These are phyloP conservation scores for Apeira syringaria DNA, from an alignment of 2,888 invertebrate species.

Conservation along the genomic window DNA sequence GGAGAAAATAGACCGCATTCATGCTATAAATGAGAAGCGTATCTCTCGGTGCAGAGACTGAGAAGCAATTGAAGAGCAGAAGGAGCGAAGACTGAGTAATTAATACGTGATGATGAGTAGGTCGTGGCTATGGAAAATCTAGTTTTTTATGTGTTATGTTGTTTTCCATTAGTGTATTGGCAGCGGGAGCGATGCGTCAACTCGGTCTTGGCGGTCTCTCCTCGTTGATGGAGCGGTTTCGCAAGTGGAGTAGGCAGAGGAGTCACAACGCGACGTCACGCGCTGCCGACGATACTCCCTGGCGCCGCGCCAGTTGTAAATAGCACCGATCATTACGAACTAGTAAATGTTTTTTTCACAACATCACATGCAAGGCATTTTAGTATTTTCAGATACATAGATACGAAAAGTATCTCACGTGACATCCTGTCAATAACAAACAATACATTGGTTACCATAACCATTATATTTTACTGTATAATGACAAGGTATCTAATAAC, in stretches of 20 bases:
- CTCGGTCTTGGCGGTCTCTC: slow-evolving; percentile 37
- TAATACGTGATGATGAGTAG: slow-evolving; percentile 23
- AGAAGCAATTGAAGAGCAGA: slow-evolving; percentile 17
- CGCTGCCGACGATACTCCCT: slow-evolving; percentile 34
- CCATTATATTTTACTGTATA: no score
- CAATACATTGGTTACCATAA: no score
- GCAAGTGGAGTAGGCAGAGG: slow-evolving; percentile 42
- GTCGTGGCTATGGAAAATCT: neutral
- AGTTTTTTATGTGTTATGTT: slow-evolving; percentile 9
- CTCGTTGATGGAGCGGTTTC: slow-evolving; percentile 51
- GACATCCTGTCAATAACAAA: no score
- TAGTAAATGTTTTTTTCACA: slow-evolving; percentile 9
- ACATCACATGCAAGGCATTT: no score
- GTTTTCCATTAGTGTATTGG: slow-evolving; percentile 31
- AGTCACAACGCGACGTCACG: slow-evolving; percentile 31
- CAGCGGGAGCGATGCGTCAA: slow-evolving; percentile 37
- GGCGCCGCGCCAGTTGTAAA: slow-evolving; percentile 54
- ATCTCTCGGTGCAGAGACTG: slow-evolving; percentile 15
- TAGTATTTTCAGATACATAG: no score
- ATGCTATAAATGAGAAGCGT: slow-evolving; percentile 67
- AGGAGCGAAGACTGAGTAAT: slow-evolving; percentile 20
- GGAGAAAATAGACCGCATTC: slow-evolving; percentile 68
- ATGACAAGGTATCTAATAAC: no score
- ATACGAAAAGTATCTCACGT: no score
- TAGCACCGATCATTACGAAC: slow-evolving; percentile 44